Conservation (phyloP, 2,888 invertebrate genomes). For the Dasysyrphus albostriatus region DNA sequence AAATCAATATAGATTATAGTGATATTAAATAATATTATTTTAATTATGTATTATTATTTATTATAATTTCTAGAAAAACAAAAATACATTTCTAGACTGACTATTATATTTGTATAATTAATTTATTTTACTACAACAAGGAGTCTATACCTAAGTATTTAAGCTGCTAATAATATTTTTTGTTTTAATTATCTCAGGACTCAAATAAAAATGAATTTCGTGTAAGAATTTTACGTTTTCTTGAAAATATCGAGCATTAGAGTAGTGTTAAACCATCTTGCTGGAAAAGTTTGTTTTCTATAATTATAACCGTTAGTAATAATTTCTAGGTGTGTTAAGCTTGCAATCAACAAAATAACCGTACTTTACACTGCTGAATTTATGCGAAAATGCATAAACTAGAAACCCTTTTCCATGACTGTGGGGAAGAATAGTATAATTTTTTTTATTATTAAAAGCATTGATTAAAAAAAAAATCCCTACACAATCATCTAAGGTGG, state of each 20-base stretch:
- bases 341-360: too few species aligned
- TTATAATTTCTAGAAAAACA: slow-evolving; percentile 2
- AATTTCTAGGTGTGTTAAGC: too few species aligned
- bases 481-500: too few species aligned
- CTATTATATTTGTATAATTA: slow-evolving; percentile 24
- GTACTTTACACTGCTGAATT: too few species aligned
- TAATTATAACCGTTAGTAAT: too few species aligned
- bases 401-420: too few species aligned
- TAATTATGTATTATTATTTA: slow-evolving; percentile 18
- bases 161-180: slow-evolving; percentile 1
- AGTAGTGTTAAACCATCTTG: too few species aligned
- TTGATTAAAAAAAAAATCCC: too few species aligned
- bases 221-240: background rate
- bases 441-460: too few species aligned
- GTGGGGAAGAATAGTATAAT: too few species aligned
- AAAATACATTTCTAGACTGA: slow-evolving; percentile 14
- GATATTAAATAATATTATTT: slow-evolving; percentile 8
- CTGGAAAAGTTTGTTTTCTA: too few species aligned
- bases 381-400: too few species aligned
- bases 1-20: background rate
- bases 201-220: slow-evolving; percentile 16
- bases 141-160: slow-evolving; percentile 14
- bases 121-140: slow-evolving; percentile 16
- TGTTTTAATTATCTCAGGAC: slow-evolving; percentile 33
- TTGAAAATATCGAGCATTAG: background rate